Conservation (phyloP, 30 jellyfish, hydroid and myxozoan genomes). For the Phacellophora camtschatica region DNA sequence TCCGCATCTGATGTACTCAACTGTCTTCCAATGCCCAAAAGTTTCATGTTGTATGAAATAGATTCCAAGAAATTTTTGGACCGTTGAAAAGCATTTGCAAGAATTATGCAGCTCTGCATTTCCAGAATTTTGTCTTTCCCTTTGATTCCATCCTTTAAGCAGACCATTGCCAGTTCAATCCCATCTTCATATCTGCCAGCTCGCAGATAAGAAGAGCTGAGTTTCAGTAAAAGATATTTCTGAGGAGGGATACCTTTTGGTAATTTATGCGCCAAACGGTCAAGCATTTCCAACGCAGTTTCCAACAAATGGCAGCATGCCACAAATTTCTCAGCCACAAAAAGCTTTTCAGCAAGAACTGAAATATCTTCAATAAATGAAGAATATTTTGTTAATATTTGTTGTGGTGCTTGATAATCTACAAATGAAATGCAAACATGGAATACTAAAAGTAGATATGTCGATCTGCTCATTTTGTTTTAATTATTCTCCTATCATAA, state of each 20-base stretch:
- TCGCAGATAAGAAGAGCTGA: constrained; percentile 30
- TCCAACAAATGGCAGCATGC: constrained; percentile 20
- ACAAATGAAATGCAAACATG: no score
- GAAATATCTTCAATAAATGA: not conserved
- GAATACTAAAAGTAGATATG: no score
- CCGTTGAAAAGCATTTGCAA: constrained; percentile 45
- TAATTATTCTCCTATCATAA: no score
- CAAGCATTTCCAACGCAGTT: not conserved
- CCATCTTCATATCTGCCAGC: not conserved
- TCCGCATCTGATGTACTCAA: not conserved
- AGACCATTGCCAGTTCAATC: constrained; percentile 10
- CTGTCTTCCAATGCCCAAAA: constrained; percentile 39
- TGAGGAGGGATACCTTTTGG: not conserved
- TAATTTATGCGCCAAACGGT: not conserved
- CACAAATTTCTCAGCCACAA: not conserved
- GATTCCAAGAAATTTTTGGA: constrained; percentile 6
- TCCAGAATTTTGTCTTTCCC: not conserved
- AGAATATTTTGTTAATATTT: no score
- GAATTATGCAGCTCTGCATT: constrained; percentile 44
- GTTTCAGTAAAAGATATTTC: constrained; percentile 12
- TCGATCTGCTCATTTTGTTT: no score
- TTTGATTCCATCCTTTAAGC: constrained; percentile 6
- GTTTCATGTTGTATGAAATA: constrained; percentile 2
- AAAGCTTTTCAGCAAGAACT: constrained; percentile 11
- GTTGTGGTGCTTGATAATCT: no score